Base-by-base conservation (phyloP, 1,140 invertebrate genomes). In the Papilio dardanus region DNA sequence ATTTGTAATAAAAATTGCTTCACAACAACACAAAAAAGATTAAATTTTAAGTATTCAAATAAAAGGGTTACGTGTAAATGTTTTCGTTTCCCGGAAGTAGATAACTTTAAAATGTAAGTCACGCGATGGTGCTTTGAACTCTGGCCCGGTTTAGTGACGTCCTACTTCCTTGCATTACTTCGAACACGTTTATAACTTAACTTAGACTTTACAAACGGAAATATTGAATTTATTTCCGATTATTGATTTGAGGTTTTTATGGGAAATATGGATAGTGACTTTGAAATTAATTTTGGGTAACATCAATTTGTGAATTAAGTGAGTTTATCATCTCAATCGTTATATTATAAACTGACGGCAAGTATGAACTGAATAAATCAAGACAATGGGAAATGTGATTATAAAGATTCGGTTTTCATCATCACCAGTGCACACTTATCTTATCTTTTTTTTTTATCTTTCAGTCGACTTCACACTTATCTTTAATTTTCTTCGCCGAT, bases 21-120 rank as follows among this genome's bases (percentile, higher is more conserved):
- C n/a, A n/a, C n/a, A n/a, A n/a, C n/a, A 37, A 37, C 21, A 12
- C 12, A 62, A 28, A 24, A 2, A 50, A 54, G 8, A 62, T 62
- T 28, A 62, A 1, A 62, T 62, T 62, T 62, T 16, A 62, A 62
- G 24, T 62, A 62, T 76, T 66, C 71, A 67, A 79, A 77, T 66
- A 77, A 74, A 74, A 74, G 40, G 73, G 16, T 69, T 68, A 74
- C 69, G 24, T 66, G 58, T 75, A 73, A 78, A 77, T 7, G 68
- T 75, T 81, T 79, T 78, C 74, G 8, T 69, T 69, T 68, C n/a
- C 65, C 65, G 30, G 67, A 37, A 69, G 67, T 35, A 69, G 67
- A 69, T 21, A 35, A 66, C 65, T 78, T 79, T 74, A 81, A 79
- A 77, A 77, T 76, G 74, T 71, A 30, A 66, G 73, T 68, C 76